Percentiles rank a stretch among this genome's conserved stretches.
phyloP scores from a whole-genome alignment of 2,888 invertebrate species.

The Schrankia costaestrigalis region DNA sequence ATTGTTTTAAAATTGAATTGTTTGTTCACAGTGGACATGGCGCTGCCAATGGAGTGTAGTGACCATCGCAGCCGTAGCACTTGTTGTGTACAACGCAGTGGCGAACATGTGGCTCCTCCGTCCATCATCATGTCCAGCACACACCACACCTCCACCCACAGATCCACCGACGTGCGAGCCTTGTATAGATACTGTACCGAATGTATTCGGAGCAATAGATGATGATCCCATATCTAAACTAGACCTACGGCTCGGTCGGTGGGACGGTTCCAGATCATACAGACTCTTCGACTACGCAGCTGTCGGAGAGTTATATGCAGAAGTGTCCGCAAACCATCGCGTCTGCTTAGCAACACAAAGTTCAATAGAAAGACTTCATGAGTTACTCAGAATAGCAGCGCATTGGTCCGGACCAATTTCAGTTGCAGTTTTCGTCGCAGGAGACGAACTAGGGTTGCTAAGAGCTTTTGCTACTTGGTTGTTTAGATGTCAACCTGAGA shows the following conservation, averaged over 20 bases:
- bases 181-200: slow-evolving; percentile 54
- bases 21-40: slow-evolving; percentile 64
- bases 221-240: slow-evolving; percentile 78
- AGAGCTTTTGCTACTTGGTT: slow-evolving; percentile 88
- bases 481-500: slow-evolving; percentile 85
- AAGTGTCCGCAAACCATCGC: slow-evolving; percentile 78
- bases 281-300: slow-evolving; percentile 87
- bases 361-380: slow-evolving; percentile 90
- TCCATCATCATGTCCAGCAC: slow-evolving; percentile 50
- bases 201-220: slow-evolving; percentile 46
- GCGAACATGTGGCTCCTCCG: slow-evolving; percentile 68
- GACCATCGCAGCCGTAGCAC: slow-evolving; percentile 82
- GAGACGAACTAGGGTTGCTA: slow-evolving; percentile 87
- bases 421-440: slow-evolving; percentile 88
- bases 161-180: slow-evolving; percentile 62
- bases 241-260: slow-evolving; percentile 85
- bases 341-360: slow-evolving; percentile 92
- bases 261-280: slow-evolving; percentile 86
- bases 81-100: slow-evolving; percentile 80
- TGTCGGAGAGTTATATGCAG: slow-evolving; percentile 84
- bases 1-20: not conserved
- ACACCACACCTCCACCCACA: slow-evolving; percentile 39
- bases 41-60: slow-evolving; percentile 86
- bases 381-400: slow-evolving; percentile 87
- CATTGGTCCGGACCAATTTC: slow-evolving; percentile 94